These are phyloP conservation scores for Clistopyga incitator DNA, from an alignment of 2,888 invertebrate species.

Conservation along the genomic window DNA sequence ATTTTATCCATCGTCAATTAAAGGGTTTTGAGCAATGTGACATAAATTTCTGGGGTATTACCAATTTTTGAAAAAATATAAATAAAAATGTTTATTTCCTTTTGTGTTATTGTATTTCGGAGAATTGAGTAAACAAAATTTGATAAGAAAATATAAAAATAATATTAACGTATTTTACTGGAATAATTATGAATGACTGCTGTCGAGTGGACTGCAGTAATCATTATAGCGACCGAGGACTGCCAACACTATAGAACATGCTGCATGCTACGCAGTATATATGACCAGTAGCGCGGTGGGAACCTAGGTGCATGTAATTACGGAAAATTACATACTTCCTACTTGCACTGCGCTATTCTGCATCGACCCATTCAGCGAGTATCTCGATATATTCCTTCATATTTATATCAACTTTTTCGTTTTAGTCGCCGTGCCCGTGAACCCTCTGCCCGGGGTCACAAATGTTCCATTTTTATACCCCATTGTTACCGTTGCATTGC, in stretches of 20 bases:
- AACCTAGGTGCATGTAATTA: slow-evolving; percentile 62
- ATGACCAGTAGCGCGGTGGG: slow-evolving; percentile 27
- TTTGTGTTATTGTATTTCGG: too few relatives aligned
- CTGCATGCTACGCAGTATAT: slow-evolving; percentile 52
- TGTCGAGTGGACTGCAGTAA: background rate
- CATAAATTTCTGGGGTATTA: too few relatives aligned
- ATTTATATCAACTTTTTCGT: slow-evolving; percentile 19
- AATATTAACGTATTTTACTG: too few relatives aligned
- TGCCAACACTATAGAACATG: slow-evolving; percentile 8
- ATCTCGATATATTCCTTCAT: slow-evolving; percentile 17
- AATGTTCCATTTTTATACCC: background rate
- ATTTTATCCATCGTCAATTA: too few relatives aligned
- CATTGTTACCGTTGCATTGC: background rate
- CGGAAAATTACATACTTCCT: slow-evolving; percentile 65
- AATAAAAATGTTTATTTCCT: too few relatives aligned
- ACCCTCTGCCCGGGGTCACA: background rate
- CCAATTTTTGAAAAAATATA: too few relatives aligned
- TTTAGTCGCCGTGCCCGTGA: background rate
- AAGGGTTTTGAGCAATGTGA: too few relatives aligned
- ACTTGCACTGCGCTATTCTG: slow-evolving; percentile 45
- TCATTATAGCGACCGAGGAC: slow-evolving; percentile 22
- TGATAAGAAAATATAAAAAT: too few relatives aligned
- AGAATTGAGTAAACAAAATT: too few relatives aligned
- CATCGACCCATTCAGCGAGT: slow-evolving; percentile 6
- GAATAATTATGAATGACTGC: background rate